Percentiles rank a stretch among this genome's conserved stretches.
Conservation (phyloP, 2,888 invertebrate genomes). For the Acrocyrtus sp. region DNA sequence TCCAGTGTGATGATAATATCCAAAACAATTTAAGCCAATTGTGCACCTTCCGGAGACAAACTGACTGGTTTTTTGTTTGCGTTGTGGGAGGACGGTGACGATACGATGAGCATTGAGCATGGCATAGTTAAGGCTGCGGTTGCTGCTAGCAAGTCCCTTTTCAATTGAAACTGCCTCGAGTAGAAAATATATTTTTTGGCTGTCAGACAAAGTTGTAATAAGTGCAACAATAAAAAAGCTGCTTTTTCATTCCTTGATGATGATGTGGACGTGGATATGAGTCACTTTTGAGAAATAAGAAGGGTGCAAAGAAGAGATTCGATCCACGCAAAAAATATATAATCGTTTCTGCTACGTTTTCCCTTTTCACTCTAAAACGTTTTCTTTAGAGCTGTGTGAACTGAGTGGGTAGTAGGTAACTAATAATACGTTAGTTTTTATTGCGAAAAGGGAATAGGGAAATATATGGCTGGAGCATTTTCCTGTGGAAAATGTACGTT, state of each 20-base stretch:
- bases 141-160: neutral
- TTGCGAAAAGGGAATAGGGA: too few species aligned
- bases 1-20: too few species aligned
- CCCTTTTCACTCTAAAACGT: too few species aligned
- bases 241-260: neutral
- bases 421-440: too few species aligned
- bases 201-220: too few species aligned
- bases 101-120: neutral
- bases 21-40: slow-evolving; percentile 43
- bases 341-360: neutral
- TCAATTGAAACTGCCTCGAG: neutral
- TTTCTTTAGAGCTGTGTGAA: neutral
- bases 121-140: neutral
- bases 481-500: too few species aligned
- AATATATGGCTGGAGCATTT: too few species aligned
- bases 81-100: neutral
- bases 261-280: too few species aligned
- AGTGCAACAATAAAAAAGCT: neutral
- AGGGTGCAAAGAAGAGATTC: neutral
- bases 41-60: slow-evolving; percentile 48
- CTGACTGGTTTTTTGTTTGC: slow-evolving; percentile 13
- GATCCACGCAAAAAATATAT: neutral
- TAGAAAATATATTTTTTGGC: neutral
- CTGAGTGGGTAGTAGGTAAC: too few species aligned
- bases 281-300: too few species aligned